phyloP scores from a whole-genome alignment of 1,140 invertebrate species.

The Drosophila kepulauana region DNA sequence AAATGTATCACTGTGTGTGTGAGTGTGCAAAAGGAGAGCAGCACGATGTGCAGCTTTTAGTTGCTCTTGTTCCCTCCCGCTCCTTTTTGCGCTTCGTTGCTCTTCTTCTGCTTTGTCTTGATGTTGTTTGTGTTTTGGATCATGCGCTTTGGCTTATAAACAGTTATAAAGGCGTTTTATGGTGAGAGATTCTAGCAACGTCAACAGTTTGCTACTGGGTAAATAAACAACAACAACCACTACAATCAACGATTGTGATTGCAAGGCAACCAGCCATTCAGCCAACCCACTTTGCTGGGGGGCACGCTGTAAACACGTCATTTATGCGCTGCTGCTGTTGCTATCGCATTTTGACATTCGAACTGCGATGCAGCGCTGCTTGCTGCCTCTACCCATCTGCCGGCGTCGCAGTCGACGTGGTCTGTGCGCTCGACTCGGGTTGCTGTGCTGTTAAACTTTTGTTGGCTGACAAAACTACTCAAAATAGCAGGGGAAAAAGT shows the following conservation, averaged over 20 bases:
- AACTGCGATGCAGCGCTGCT: conserved; percentile 31
- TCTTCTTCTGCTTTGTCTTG: conserved; percentile 36
- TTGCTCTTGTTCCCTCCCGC: conserved; percentile 1
- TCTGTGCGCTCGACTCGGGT: conserved; percentile 16
- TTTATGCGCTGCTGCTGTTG: conserved; percentile 54
- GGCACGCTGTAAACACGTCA: conserved; percentile 70
- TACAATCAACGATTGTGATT: conserved; percentile 20
- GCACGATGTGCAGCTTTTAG: conserved; percentile 39
- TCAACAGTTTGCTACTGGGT: conserved; percentile 70
- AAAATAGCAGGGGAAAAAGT: conserved; percentile 66
- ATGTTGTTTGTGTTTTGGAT: conserved; percentile 69
- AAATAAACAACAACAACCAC: conserved; percentile 65
- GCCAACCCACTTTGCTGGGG: conserved; percentile 66
- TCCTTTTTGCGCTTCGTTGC: conserved; percentile 37
- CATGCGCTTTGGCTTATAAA: conserved; percentile 71
- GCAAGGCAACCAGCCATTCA: conserved; percentile 36
- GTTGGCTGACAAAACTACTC: conserved; percentile 60
- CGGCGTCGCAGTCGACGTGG: conserved; percentile 1
- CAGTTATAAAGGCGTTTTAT: conserved; percentile 65
- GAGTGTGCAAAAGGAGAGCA: conserved; percentile 49
- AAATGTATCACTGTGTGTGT: conserved; percentile 34
- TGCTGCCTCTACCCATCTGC: no score
- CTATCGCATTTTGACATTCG: conserved; percentile 72
- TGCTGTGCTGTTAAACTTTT: conserved; percentile 61
- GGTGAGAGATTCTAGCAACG: conserved; percentile 63